Base-by-base conservation (phyloP, 2,888 invertebrate species). In the Bruchidius siliquastri region DNA sequence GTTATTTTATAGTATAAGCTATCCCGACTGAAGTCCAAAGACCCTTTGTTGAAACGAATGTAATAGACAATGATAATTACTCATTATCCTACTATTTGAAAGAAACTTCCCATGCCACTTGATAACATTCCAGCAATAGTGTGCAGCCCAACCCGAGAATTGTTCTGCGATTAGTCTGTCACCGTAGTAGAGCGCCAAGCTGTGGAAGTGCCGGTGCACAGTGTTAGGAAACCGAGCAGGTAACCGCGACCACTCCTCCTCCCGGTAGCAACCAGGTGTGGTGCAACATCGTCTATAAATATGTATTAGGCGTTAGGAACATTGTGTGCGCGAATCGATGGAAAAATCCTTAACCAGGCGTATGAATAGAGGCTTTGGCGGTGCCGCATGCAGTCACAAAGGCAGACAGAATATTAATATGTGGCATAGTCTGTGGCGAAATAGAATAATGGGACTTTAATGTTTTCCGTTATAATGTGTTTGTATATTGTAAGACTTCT, bases 111-210 rank as follows among this genome's bases (percentile, higher is more conserved):
- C n/a, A n/a, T n/a, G 26, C 3, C 18, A 49, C 49, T 49, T 1
- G 49, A 49, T 49, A 49, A 49, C 3, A 49, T 49, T 49, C 49
- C 49, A 18, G 8, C 49, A 49, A 49, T 18, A 49, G 49, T 1
- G 18, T 13, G 49, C 49, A 13, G 18, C 49, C 49, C 49, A 49
- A 26, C 26, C 49, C 49, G 8, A 21, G 21, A 6, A 68, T 68
- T 68, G 68, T 68, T 68, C 68, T 68, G 8, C 22, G 68, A 68
- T 68, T 68, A 68, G 68, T 21, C 68, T 20, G 68, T 68, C 68
- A 68, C 68, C 49, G 18, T 8, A 49, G 13, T 13, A 49, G 49
- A 49, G 18, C 49, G 49, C 13, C 6, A 13, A 4, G 49, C 26
- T 26, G 49, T 49, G 18, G 49, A 49, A 49, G 18, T 13, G 49